phyloP scores from a whole-genome alignment of 2,888 invertebrate species.

The Drosophila buzzatii region DNA sequence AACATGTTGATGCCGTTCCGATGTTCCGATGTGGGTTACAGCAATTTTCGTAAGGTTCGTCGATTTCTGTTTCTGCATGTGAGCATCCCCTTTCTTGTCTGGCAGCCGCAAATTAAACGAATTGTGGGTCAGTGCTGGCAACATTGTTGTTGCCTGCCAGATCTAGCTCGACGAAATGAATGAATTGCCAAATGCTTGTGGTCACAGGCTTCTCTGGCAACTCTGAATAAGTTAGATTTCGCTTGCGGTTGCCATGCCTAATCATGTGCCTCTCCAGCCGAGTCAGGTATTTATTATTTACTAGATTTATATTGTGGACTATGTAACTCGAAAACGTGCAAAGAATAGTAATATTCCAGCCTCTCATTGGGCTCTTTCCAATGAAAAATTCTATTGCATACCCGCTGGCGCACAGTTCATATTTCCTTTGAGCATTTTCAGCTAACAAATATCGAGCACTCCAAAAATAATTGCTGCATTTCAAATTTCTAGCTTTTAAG shows the following conservation, averaged over 20 bases:
- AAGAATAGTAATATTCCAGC: no score
- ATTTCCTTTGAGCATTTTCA: not conserved
- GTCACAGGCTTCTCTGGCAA: slow-evolving; percentile 42
- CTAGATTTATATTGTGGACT: not conserved
- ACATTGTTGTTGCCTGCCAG: slow-evolving; percentile 68
- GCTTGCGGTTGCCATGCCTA: not conserved
- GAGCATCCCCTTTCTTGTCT: slow-evolving; percentile 1
- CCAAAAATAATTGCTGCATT: not conserved
- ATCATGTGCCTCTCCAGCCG: no score
- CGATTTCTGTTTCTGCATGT: slow-evolving; percentile 28
- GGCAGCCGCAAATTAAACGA: slow-evolving; percentile 76
- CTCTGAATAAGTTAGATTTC: not conserved
- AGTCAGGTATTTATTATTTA: not conserved
- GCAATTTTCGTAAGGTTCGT: slow-evolving; percentile 62
- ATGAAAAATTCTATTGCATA: not conserved
- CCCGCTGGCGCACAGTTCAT: not conserved
- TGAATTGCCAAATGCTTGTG: slow-evolving; percentile 53
- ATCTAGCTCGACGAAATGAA: slow-evolving; percentile 43
- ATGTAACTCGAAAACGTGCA: not conserved
- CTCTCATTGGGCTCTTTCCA: no score
- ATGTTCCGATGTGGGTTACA: slow-evolving; percentile 69
- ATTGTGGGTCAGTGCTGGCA: slow-evolving; percentile 71
- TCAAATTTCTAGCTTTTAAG: not conserved
- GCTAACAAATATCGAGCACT: not conserved
- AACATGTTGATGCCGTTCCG: slow-evolving; percentile 71